Evolutionary conservation across 2,888 invertebrate genomes (phyloP).

Genomic region (Cryptophagus acutangulus): DNA sequence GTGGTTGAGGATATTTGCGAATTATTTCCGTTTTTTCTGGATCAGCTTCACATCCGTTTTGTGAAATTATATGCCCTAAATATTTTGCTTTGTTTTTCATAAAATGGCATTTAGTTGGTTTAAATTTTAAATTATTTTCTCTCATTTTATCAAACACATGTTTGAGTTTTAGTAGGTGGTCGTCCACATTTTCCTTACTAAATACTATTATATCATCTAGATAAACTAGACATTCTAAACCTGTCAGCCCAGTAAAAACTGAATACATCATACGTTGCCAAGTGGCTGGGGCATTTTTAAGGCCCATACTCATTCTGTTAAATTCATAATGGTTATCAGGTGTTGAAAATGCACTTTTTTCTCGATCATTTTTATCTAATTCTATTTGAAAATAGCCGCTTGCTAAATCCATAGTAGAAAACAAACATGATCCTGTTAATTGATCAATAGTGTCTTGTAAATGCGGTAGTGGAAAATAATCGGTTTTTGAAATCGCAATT

Average conservation of each 20-base stretch:
- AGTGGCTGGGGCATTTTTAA: slow-evolving; percentile 7
- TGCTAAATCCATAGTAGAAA: slow-evolving; percentile 30
- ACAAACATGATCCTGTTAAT: slow-evolving; percentile 16
- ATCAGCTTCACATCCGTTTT: slow-evolving; percentile 5
- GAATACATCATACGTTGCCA: slow-evolving; percentile 7
- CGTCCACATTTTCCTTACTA: slow-evolving; percentile 8
- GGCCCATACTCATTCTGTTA: slow-evolving; percentile 6
- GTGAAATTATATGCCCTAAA: slow-evolving; percentile 10
- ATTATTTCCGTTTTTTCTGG: slow-evolving; percentile 7
- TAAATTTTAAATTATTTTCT: slow-evolving; percentile 3
- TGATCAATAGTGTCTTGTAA: slow-evolving; percentile 29
- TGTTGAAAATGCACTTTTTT: slow-evolving; percentile 21
- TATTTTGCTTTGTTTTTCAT: slow-evolving; percentile 5
- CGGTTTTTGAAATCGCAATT: slow-evolving; percentile 20
- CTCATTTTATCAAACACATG: neutral
- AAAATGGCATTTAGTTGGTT: slow-evolving; percentile 6
- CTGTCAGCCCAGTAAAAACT: slow-evolving; percentile 5
- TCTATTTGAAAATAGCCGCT: slow-evolving; percentile 31
- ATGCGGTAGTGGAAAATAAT: slow-evolving; percentile 23
- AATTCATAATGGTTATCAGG: slow-evolving; percentile 12
- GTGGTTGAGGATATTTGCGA: slow-evolving; percentile 21
- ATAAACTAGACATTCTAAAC: slow-evolving; percentile 16
- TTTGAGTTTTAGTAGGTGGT: slow-evolving; percentile 2
- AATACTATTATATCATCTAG: slow-evolving; percentile 27
- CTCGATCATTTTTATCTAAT: slow-evolving; percentile 18